phyloP scores from a whole-genome alignment of 2,888 invertebrate species.

The Caenorhabditis drosophilae region DNA sequence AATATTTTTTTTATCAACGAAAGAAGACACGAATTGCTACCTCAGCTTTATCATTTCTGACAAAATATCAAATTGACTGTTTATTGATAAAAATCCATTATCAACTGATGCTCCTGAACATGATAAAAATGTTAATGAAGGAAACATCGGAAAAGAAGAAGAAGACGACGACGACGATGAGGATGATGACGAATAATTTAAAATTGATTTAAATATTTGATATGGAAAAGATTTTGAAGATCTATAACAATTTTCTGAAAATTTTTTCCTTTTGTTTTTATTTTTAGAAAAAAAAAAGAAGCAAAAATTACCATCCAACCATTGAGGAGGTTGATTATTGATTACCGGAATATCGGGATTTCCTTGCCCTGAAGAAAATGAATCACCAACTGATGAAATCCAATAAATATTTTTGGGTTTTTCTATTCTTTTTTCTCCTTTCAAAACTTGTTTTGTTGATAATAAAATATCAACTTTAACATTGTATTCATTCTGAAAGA shows the following conservation, averaged over 20 bases:
- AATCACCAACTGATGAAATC: conserved; percentile 64
- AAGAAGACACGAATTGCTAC: background rate
- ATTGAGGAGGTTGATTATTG: conserved; percentile 28
- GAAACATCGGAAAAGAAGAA: too few relatives aligned
- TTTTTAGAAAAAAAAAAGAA: too few relatives aligned
- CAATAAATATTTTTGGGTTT: conserved; percentile 22
- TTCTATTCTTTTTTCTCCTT: background rate
- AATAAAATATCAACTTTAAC: background rate
- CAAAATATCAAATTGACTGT: conserved; percentile 29
- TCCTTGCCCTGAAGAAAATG: conserved; percentile 66
- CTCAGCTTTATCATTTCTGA: conserved; percentile 12
- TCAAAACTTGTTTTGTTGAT: background rate
- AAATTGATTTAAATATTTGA: conserved; percentile 26
- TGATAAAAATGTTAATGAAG: conserved; percentile 57
- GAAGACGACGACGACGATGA: too few relatives aligned
- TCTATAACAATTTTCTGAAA: conserved; percentile 54
- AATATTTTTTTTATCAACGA: background rate
- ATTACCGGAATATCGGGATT: conserved; percentile 50
- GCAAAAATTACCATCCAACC: conserved; percentile 54
- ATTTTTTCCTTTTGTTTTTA: too few relatives aligned
- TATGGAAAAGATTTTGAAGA: conserved; percentile 48
- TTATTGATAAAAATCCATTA: conserved; percentile 45
- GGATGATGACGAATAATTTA: conserved; percentile 22
- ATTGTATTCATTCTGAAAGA: background rate
- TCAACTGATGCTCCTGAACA: conserved; percentile 61